Base-by-base conservation (phyloP, 2,888 invertebrate genomes). In the Incurvaria masculella region DNA sequence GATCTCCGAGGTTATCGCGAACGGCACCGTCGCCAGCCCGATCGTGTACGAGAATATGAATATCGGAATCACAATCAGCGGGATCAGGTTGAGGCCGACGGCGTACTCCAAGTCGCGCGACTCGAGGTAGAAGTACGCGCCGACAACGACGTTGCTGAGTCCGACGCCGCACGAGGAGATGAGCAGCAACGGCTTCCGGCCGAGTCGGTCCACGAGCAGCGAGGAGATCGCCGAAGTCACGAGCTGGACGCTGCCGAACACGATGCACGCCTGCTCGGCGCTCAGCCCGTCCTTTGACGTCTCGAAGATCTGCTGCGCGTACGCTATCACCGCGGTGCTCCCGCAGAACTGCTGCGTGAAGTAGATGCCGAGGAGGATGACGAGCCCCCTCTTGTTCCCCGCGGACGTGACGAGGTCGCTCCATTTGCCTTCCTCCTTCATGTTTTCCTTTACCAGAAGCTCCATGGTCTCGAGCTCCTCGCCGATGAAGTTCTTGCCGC, bases 11-110 rank as follows among this genome's bases (percentile, higher is more conserved):
- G 83, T 80, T 45, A 84, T 79, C 39, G 84, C 80, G 59, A 83
- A 85, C 21, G 84, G 84, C 55, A 85, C 73, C 2, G 84, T 83
- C 1, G 84, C 84, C 60, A 84, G 73, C 16, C 84, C 84, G 59
- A 85, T 71, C 2, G 82, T 81, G 50, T 83, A 84, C 33, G 81
- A 80, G 55, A 82, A 80, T 66, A 84, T 82, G 68, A 82, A 85
- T 52, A 80, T 69, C 23, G 83, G 79, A 59, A 85, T 72, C 57
- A 82, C 81, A 53, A 76, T 67, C 48, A 83, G 70, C 51, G 84
- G 84, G 60, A 85, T 68, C 76, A 81, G 81, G 46, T 68, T 71
- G 49, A 82, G 56, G 48, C 66, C 67, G 33, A 73, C 69, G 8
- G 79, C 60, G 51, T 76, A 75, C 16, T 78, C 69, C 50, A 69